Conservation (phyloP, 2,888 invertebrate species). For the Torymus aiolomorphi region DNA sequence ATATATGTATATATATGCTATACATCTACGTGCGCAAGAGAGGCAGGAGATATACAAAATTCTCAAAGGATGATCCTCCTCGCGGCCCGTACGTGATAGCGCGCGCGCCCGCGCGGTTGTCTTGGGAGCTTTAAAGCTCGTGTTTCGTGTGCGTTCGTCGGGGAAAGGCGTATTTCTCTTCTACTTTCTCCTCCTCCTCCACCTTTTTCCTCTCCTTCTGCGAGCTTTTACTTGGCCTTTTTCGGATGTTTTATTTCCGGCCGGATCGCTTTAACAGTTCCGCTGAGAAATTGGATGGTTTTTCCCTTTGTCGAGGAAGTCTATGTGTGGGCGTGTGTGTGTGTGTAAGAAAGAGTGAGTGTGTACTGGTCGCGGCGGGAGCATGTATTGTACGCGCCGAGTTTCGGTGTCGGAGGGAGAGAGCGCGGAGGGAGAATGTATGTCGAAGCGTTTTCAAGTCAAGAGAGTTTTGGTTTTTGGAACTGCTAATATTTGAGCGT, state of each 20-base stretch:
- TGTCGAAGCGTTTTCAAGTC: no score
- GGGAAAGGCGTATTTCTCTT: background rate
- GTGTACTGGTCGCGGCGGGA: no score
- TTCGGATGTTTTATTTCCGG: slow-evolving; percentile 29
- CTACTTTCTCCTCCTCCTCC: background rate
- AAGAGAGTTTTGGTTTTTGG: no score
- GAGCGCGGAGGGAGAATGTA: no score
- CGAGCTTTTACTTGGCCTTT: slow-evolving; percentile 6
- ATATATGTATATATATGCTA: no score
- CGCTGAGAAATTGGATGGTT: slow-evolving; percentile 42
- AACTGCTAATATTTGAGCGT: no score
- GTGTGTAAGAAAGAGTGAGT: no score
- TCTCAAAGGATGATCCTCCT: slow-evolving; percentile 50
- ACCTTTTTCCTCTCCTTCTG: background rate
- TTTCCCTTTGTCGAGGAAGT: no score
- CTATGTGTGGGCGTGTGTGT: no score
- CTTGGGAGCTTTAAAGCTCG: slow-evolving; percentile 50
- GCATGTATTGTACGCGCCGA: no score
- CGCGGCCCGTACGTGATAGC: slow-evolving; percentile 24
- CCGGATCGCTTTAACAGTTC: slow-evolving; percentile 33
- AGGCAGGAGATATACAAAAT: slow-evolving; percentile 35
- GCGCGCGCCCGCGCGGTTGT: slow-evolving; percentile 25
- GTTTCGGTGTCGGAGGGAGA: no score
- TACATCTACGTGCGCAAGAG: no score
- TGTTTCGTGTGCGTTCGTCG: slow-evolving; percentile 26